Conservation (phyloP, 2,888 invertebrate genomes). For the Drosophila engyochracea region DNA sequence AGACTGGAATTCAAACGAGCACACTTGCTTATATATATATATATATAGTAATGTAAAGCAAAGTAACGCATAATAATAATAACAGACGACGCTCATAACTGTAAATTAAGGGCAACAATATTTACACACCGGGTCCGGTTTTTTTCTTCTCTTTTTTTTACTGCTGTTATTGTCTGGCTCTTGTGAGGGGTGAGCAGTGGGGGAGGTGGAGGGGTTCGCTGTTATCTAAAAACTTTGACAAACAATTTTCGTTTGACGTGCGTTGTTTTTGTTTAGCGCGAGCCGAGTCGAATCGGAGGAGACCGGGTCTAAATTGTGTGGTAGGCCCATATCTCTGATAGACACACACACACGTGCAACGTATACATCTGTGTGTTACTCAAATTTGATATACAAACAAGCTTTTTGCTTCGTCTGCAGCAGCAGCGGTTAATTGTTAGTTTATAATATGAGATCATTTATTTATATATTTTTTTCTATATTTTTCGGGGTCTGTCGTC, state of each 20-base stretch:
- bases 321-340: conserved; percentile 54
- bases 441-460: conserved; percentile 76
- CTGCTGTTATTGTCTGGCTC: conserved; percentile 23
- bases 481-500: conserved; percentile 17
- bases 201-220: neutral
- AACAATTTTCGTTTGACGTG: conserved; percentile 74
- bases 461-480: neutral
- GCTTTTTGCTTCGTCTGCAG: conserved; percentile 33
- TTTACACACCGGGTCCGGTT: conserved; percentile 61
- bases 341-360: conserved; percentile 9
- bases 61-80: neutral
- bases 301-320: conserved; percentile 43
- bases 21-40: conserved; percentile 49
- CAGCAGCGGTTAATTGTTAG: conserved; percentile 68
- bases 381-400: conserved; percentile 73
- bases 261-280: conserved; percentile 68
- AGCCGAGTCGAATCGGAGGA: neutral
- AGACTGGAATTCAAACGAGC: conserved; percentile 60
- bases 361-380: conserved; percentile 31
- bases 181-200: neutral
- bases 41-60: conserved; percentile 13
- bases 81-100: conserved; percentile 56
- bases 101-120: conserved; percentile 76
- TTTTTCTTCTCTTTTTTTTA: conserved; percentile 8
- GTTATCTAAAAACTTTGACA: conserved; percentile 80